These are phyloP conservation scores for Calycopis cecrops DNA, from an alignment of 1,140 invertebrate genomes.

Conservation along the genomic window DNA sequence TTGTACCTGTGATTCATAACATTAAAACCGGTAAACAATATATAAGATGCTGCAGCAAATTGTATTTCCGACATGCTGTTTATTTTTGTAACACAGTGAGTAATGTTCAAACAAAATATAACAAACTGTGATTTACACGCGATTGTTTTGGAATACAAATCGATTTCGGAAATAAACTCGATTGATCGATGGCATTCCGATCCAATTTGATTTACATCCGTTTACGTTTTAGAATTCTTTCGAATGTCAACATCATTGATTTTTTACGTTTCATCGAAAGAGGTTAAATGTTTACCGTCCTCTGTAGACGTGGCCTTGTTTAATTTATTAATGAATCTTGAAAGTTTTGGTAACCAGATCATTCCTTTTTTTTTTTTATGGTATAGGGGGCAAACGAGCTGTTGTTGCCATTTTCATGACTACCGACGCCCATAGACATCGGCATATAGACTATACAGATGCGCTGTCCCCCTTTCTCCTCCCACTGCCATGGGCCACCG, in stretches of 20 bases:
- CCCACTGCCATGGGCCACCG: too few relatives aligned
- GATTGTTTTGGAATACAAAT: slow-evolving; percentile 28
- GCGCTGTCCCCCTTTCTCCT: too few relatives aligned
- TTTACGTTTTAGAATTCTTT: slow-evolving; percentile 18
- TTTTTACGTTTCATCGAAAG: slow-evolving; percentile 5
- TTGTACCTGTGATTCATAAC: too few relatives aligned
- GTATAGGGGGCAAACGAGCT: too few relatives aligned
- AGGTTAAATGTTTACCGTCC: not conserved
- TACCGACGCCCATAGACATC: too few relatives aligned
- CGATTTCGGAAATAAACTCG: slow-evolving; percentile 25
- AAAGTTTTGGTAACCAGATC: too few relatives aligned
- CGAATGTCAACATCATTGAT: not conserved
- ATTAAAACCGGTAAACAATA: not conserved
- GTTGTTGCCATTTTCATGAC: too few relatives aligned
- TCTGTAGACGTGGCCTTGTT: too few relatives aligned
- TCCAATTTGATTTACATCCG: slow-evolving; percentile 13
- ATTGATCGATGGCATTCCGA: slow-evolving; percentile 28
- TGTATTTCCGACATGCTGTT: slow-evolving; percentile 16
- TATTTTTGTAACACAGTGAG: slow-evolving; percentile 20
- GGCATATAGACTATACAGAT: too few relatives aligned
- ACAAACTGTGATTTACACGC: slow-evolving; percentile 25
- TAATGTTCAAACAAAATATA: slow-evolving; percentile 28
- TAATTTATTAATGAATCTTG: too few relatives aligned
- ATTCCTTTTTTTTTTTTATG: too few relatives aligned
- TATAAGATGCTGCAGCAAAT: slow-evolving; percentile 3